These are phyloP conservation scores for Dyspetes luteomarginatus DNA, from an alignment of 2,888 invertebrate species.

Conservation along the genomic window DNA sequence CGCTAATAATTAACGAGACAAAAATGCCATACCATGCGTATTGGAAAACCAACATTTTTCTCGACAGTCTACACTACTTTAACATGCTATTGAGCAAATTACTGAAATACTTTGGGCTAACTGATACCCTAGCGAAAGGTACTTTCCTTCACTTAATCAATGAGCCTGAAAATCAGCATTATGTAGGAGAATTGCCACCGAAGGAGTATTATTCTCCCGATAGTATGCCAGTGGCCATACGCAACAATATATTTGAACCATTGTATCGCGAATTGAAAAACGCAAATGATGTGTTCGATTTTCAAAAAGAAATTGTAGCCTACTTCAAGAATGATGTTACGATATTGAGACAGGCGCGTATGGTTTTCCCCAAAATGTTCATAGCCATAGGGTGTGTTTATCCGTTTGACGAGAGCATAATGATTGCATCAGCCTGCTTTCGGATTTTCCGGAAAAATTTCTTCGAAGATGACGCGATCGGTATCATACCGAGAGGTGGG, in stretches of 20 bases:
- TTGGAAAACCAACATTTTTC: slow-evolving; percentile 65
- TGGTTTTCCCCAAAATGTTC: slow-evolving; percentile 61
- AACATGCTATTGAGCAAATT: slow-evolving; percentile 70
- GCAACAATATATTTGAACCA: slow-evolving; percentile 63
- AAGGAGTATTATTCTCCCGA: slow-evolving; percentile 65
- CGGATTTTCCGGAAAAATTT: neutral
- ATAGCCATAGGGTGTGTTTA: neutral
- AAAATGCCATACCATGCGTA: slow-evolving; percentile 56
- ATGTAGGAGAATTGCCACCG: slow-evolving; percentile 67
- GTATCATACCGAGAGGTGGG: slow-evolving; percentile 12
- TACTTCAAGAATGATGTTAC: slow-evolving; percentile 68
- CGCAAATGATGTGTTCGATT: slow-evolving; percentile 68
- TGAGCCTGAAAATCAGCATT: slow-evolving; percentile 67
- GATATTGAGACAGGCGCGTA: slow-evolving; percentile 72
- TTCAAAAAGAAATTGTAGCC: slow-evolving; percentile 70
- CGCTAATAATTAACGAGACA: slow-evolving; percentile 1
- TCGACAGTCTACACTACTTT: slow-evolving; percentile 73
- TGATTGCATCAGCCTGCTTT: neutral
- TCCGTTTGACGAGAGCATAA: neutral
- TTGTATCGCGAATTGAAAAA: slow-evolving; percentile 66
- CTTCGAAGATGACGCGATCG: neutral
- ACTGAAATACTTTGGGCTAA: slow-evolving; percentile 71
- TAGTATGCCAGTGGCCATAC: slow-evolving; percentile 53
- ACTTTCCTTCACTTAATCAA: slow-evolving; percentile 72
- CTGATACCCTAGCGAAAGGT: slow-evolving; percentile 64